phyloP scores from a whole-genome alignment of 2,888 invertebrate genomes.

The Rhingia rostrata region DNA sequence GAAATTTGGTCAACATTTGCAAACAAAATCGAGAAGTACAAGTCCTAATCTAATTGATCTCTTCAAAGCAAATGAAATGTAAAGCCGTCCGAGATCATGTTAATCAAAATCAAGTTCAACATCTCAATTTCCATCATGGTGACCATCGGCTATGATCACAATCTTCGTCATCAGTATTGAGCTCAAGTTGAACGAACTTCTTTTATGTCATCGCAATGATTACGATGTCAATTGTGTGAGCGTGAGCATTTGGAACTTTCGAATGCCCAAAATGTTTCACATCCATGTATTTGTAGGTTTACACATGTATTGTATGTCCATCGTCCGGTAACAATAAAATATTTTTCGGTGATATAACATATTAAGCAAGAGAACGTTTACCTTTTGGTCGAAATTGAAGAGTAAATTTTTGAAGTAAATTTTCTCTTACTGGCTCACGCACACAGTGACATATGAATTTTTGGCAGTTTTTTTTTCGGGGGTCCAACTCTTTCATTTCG shows the following conservation, averaged over 20 bases:
- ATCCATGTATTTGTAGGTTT: constrained; percentile 5
- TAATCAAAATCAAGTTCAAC: constrained; percentile 28
- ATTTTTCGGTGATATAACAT: constrained; percentile 70
- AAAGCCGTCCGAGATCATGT: constrained; percentile 31
- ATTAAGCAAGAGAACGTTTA: constrained; percentile 70
- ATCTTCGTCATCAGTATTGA: constrained; percentile 35
- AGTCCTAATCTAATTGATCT: too few relatives aligned
- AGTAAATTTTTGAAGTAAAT: constrained; percentile 26
- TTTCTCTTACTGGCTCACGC: constrained; percentile 50
- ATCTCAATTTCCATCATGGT: constrained; percentile 13
- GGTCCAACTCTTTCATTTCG: constrained; percentile 29
- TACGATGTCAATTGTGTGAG: constrained; percentile 65
- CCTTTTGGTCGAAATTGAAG: constrained; percentile 52
- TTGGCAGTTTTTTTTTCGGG: constrained; percentile 49
- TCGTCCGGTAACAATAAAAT: constrained; percentile 49
- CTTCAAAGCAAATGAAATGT: neutral
- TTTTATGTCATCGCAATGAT: constrained; percentile 73
- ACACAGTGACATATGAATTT: constrained; percentile 42
- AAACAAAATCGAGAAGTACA: too few relatives aligned
- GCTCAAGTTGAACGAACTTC: constrained; percentile 71
- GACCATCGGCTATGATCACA: neutral
- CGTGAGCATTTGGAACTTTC: constrained; percentile 66
- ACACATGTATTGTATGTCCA: constrained; percentile 47
- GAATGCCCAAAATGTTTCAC: constrained; percentile 52
- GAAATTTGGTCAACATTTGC: too few relatives aligned